Evolutionary conservation across 2,797 vertebrate species (phyloP).

Genomic region (Macropodus opercularis): DNA sequence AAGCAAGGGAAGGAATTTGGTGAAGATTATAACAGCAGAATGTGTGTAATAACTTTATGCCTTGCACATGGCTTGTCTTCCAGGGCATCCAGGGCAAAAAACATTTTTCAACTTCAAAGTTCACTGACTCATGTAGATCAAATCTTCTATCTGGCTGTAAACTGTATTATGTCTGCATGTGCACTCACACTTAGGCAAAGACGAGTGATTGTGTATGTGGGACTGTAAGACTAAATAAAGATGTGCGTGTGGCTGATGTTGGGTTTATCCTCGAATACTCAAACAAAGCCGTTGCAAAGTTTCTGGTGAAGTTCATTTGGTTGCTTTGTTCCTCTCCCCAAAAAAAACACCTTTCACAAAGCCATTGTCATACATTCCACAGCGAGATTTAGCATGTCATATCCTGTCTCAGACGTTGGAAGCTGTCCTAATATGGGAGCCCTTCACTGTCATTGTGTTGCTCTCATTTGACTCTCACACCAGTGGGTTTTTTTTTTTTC

Average conservation of each 20-base stretch:
- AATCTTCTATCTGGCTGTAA: slow-evolving; percentile 60
- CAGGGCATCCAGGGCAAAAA: slow-evolving; percentile 58
- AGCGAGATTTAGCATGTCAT: slow-evolving; percentile 74
- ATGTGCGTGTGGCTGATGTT: slow-evolving; percentile 17
- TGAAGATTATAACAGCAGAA: slow-evolving; percentile 18
- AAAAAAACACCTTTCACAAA: slow-evolving; percentile 10
- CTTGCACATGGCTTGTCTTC: slow-evolving; percentile 53
- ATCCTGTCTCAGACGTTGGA: slow-evolving; percentile 77
- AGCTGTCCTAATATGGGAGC: slow-evolving; percentile 65
- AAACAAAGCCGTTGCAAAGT: slow-evolving; percentile 27
- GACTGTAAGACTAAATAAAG: slow-evolving; percentile 63
- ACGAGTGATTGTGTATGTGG: slow-evolving; percentile 30
- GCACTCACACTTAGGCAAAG: slow-evolving; percentile 28
- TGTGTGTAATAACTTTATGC: slow-evolving; percentile 53
- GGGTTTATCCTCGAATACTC: slow-evolving; percentile 45
- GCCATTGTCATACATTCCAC: slow-evolving; percentile 77
- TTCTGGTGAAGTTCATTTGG: slow-evolving; percentile 15
- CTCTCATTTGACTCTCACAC: slow-evolving; percentile 38
- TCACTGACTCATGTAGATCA: slow-evolving; percentile 52
- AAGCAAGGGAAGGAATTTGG: slow-evolving; percentile 38
- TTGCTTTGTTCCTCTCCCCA: slow-evolving; percentile 7
- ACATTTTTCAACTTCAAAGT: slow-evolving; percentile 64
- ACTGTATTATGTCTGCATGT: slow-evolving; percentile 47
- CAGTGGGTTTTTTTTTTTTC: slow-evolving; percentile 20
- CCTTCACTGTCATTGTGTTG: slow-evolving; percentile 51